These are phyloP conservation scores for Pogonomyrmex californicus DNA, from an alignment of 1,140 invertebrate species.

Conservation along the genomic window DNA sequence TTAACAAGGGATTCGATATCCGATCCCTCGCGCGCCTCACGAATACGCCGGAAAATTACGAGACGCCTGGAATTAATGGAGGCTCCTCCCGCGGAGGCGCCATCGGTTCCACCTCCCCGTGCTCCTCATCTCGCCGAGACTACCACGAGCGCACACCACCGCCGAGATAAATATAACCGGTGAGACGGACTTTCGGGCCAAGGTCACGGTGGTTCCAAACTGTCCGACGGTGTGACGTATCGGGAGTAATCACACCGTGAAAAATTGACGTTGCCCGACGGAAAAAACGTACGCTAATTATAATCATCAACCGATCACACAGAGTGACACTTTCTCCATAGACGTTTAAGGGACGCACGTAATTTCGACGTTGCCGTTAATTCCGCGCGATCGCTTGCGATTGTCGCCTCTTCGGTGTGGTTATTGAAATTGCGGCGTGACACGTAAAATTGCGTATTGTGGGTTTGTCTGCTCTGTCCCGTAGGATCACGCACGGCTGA, in stretches of 20 bases:
- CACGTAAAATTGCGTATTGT: conserved; percentile 44
- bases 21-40: conserved; percentile 30
- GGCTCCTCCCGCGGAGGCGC: conserved; percentile 19
- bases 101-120: conserved; percentile 10
- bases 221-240: neutral
- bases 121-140: conserved; percentile 46
- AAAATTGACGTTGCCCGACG: neutral
- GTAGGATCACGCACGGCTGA: neutral
- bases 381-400: conserved; percentile 3
- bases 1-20: conserved; percentile 59
- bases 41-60: conserved; percentile 43
- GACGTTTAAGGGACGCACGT: neutral
- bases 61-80: conserved; percentile 69
- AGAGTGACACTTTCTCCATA: conserved; percentile 7
- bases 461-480: too few species aligned
- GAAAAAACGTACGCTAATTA: neutral
- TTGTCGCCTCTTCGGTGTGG: neutral
- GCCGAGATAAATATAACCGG: conserved; percentile 69
- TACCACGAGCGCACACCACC: conserved; percentile 11
- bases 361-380: conserved; percentile 10
- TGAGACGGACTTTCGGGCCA: conserved; percentile 65
- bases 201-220: conserved; percentile 49
- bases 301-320: conserved; percentile 19
- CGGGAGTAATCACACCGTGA: conserved; percentile 1
- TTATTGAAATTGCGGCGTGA: conserved; percentile 47